A percentile compares a stretch with the other conserved stretches of the same genome.
Evolutionary conservation across 53 echinoderm and acorn worm species (phyloP).

Genomic region (Paracentrotus lividus): DNA sequence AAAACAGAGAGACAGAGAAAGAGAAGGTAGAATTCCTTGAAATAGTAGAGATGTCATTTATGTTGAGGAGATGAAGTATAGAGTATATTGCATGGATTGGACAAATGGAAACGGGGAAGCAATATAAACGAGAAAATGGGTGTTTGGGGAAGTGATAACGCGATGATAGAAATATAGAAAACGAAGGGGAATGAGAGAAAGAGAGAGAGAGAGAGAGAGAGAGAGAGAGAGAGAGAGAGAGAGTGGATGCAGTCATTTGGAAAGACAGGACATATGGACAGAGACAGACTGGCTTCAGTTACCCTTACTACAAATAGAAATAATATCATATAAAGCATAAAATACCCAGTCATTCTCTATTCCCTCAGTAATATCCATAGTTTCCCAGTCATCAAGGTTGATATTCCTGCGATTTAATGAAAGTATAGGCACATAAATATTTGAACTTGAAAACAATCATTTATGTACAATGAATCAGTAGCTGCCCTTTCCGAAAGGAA

Average conservation of each 20-base stretch:
- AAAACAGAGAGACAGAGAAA: neutral
- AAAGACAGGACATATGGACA: neutral
- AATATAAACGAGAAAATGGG: neutral
- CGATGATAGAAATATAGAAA: neutral
- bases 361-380: neutral
- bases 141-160: too few species aligned
- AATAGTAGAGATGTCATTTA: too few species aligned
- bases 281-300: neutral
- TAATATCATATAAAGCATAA: neutral
- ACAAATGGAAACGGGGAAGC: neutral
- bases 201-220: conserved; percentile 2
- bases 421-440: neutral
- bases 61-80: neutral
- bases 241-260: too few species aligned
- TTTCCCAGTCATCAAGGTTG: neutral
- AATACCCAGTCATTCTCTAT: neutral
- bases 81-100: neutral
- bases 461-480: neutral
- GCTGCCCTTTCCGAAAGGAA: conserved; percentile 6
- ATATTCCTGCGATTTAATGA: neutral
- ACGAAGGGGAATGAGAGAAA: neutral
- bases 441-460: neutral
- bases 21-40: neutral
- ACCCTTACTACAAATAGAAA: neutral
- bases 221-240: neutral